These are phyloP conservation scores for Willisornis vidua DNA, from an alignment of 2,113 vertebrate species.

Conservation along the genomic window DNA sequence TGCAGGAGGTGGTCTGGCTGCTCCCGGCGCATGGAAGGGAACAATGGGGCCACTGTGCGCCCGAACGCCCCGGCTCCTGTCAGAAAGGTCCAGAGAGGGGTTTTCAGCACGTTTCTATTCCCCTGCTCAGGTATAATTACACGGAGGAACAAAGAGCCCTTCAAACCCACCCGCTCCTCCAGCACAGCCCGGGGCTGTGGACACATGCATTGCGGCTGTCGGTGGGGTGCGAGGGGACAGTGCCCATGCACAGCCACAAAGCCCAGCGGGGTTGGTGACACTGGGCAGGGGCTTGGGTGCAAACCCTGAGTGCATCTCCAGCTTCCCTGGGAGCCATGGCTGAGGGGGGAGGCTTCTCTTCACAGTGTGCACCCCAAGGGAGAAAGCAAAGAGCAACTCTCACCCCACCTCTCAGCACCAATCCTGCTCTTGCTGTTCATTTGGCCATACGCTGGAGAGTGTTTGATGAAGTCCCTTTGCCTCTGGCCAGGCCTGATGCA, in stretches of 20 bases:
- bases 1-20: not conserved
- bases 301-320: not conserved
- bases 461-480: not conserved
- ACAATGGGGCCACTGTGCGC: constrained; percentile 56
- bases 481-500: not conserved
- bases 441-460: rapidly evolving
- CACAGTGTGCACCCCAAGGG: not conserved
- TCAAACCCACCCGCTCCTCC: not conserved
- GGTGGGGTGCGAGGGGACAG: rapidly evolving
- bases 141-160: constrained; percentile 58
- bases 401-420: not conserved
- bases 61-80: not conserved
- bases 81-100: constrained; percentile 8
- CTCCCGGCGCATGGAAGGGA: not conserved
- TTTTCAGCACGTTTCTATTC: constrained; percentile 68
- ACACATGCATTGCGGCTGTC: rapidly evolving
- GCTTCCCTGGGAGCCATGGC: not conserved
- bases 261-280: rapidly evolving
- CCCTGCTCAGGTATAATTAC: constrained; percentile 57
- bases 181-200: not conserved
- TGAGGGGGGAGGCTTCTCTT: rapidly evolving
- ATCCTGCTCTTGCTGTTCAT: not conserved
- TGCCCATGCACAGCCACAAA: rapidly evolving
- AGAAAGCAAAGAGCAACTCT: not conserved
- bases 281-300: not conserved